These are phyloP conservation scores for Rhegmatorhina hoffmannsi DNA, from an alignment of 2,113 vertebrate species.

Conservation along the genomic window DNA sequence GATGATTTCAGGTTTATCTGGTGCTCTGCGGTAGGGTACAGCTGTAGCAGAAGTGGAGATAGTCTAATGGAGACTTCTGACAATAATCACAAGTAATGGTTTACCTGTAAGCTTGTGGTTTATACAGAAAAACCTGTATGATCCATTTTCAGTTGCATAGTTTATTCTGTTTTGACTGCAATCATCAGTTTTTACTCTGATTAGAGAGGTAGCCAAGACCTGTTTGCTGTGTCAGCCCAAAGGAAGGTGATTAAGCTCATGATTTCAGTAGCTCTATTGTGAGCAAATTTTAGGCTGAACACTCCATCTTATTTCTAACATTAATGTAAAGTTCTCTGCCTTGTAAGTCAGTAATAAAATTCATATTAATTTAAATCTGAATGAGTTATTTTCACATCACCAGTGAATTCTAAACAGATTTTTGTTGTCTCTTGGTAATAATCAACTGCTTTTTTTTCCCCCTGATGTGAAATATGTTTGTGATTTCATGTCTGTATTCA, in stretches of 20 bases:
- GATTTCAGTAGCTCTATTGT: background rate
- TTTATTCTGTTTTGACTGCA: background rate
- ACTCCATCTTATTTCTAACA: background rate
- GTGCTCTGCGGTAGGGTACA: background rate
- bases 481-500: background rate
- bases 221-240: background rate
- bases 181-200: background rate
- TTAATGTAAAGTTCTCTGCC: background rate
- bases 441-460: background rate
- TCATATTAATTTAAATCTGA: background rate
- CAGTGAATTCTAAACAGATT: background rate
- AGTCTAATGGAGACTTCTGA: background rate
- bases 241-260: background rate
- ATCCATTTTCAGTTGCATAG: background rate
- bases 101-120: background rate
- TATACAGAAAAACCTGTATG: background rate
- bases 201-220: background rate
- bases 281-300: background rate
- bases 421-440: background rate
- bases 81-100: background rate
- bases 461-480: background rate
- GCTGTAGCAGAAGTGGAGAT: background rate
- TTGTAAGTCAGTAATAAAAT: background rate
- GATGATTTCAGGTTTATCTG: background rate
- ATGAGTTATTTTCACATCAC: background rate